phyloP scores from a whole-genome alignment of 2,797 vertebrate species.

The Tarsius wallacei region DNA sequence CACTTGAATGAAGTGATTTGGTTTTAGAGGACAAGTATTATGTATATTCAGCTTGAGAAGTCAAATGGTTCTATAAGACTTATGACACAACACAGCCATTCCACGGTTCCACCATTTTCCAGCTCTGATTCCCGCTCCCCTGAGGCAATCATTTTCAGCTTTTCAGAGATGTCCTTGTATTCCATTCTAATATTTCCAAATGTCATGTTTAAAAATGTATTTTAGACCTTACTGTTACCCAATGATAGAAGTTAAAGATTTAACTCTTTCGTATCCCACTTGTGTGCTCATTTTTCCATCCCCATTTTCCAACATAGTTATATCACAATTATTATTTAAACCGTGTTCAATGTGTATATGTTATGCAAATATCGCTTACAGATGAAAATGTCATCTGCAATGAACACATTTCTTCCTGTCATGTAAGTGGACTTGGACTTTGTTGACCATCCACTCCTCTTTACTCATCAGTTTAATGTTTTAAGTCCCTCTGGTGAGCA shows the following conservation, averaged over 20 bases:
- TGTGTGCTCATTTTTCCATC: neutral
- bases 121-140: neutral
- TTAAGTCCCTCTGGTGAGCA: neutral
- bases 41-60: neutral
- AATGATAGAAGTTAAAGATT: neutral
- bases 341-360: neutral
- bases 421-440: neutral
- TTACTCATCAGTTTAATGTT: conserved; percentile 12
- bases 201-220: neutral
- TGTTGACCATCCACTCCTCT: neutral
- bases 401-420: neutral
- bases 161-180: neutral
- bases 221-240: neutral
- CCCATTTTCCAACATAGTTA: neutral
- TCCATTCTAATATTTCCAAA: conserved; percentile 4
- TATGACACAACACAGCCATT: neutral
- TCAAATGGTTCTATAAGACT: neutral
- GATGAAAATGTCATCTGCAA: neutral
- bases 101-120: neutral
- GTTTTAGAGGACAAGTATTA: neutral
- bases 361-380: neutral
- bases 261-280: neutral
- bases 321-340: conserved; percentile 1
- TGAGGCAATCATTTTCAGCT: neutral
- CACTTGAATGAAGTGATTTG: neutral